These are phyloP conservation scores for Mimumesa dahlbomi DNA, from an alignment of 2,888 invertebrate genomes.

Conservation along the genomic window DNA sequence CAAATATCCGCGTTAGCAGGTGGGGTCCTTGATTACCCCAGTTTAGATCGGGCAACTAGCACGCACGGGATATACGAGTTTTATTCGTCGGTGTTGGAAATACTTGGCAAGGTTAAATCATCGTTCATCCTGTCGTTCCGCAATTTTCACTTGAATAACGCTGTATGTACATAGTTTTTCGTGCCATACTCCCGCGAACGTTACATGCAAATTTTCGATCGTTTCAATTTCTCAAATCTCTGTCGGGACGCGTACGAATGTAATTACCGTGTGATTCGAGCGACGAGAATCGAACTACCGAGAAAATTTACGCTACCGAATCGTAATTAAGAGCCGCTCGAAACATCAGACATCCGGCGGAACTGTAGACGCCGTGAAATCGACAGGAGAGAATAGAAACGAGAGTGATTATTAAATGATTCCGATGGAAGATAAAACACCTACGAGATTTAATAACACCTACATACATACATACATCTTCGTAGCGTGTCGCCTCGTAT, in stretches of 20 bases:
- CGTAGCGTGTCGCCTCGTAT: no score
- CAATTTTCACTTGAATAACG: no score
- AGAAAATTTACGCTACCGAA: background rate
- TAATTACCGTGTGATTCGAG: constrained; percentile 6
- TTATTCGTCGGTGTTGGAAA: background rate
- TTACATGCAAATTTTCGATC: background rate
- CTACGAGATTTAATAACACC: no score
- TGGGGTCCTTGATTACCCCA: constrained; percentile 50
- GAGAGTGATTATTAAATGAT: no score
- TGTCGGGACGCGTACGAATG: background rate
- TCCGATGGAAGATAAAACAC: no score
- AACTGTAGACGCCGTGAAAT: no score
- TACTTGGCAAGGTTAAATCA: constrained; percentile 1
- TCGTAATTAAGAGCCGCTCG: constrained; percentile 1
- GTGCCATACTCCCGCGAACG: background rate
- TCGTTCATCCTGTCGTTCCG: background rate
- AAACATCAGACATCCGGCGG: background rate
- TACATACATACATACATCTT: no score
- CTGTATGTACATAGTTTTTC: no score
- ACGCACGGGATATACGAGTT: background rate
- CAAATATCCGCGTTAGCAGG: constrained; percentile 39
- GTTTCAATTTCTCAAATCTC: background rate
- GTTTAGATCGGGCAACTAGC: constrained; percentile 5
- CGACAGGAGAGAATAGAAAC: no score
- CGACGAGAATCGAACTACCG: background rate